Percentiles rank a stretch among this genome's conserved stretches.
phyloP scores from a whole-genome alignment of 1,140 invertebrate genomes.

The Pseudomyrmex cubaensis region DNA sequence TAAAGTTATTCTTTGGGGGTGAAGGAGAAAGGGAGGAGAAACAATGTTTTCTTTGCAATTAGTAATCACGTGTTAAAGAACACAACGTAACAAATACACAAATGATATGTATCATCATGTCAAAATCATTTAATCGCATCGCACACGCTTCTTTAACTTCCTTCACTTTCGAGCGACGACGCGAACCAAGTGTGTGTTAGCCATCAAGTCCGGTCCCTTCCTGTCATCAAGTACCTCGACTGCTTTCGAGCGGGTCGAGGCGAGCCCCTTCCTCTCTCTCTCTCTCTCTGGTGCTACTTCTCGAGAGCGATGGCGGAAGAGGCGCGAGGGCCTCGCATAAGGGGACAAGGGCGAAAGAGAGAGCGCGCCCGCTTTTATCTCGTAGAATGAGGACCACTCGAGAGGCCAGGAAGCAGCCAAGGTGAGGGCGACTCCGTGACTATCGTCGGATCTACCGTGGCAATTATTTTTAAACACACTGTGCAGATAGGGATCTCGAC shows the following conservation, averaged over 20 bases:
- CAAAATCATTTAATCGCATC: no score
- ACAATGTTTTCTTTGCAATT: no score
- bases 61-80: no score
- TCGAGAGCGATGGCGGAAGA: slow-evolving; percentile 72
- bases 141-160: no score
- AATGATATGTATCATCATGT: no score
- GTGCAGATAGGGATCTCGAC: slow-evolving; percentile 82
- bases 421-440: slow-evolving; percentile 84
- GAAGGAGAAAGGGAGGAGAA: no score
- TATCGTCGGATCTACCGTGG: slow-evolving; percentile 83
- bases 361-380: slow-evolving; percentile 73
- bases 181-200: no score
- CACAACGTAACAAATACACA: no score
- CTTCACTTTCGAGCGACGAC: no score
- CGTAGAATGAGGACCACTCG: slow-evolving; percentile 78
- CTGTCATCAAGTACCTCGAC: slow-evolving; percentile 16
- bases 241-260: slow-evolving; percentile 40
- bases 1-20: no score
- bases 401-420: slow-evolving; percentile 72
- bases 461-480: slow-evolving; percentile 86
- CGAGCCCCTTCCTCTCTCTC: no score
- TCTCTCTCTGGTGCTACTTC: slow-evolving; percentile 54
- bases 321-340: slow-evolving; percentile 55
- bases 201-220: background rate
- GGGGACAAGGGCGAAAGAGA: slow-evolving; percentile 19